These are phyloP conservation scores for Polyodon spathula DNA, from an alignment of 2,113 vertebrate species.

Conservation along the genomic window DNA sequence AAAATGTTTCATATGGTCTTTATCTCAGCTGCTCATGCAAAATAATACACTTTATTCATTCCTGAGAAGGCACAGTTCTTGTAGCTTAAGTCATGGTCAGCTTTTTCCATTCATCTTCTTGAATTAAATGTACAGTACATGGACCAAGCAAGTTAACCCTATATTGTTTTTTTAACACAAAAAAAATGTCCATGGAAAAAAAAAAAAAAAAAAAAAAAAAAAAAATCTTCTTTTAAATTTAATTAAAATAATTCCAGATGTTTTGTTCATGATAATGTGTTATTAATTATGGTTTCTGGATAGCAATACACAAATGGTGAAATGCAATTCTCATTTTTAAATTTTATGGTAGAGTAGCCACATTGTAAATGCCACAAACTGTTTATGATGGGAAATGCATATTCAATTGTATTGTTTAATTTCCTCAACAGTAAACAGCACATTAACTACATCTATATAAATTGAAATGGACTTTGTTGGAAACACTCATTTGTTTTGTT, in stretches of 20 bases:
- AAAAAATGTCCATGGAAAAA: neutral
- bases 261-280: conserved; percentile 61
- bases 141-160: neutral
- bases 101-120: neutral
- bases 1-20: conserved; percentile 2
- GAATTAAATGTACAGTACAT: neutral
- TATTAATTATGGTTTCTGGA: conserved; percentile 57
- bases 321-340: conserved; percentile 39
- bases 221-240: no score
- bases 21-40: neutral
- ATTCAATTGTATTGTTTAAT: neutral
- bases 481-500: no score
- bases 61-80: neutral
- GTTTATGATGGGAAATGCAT: conserved; percentile 37
- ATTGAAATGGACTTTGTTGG: no score
- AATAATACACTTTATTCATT: neutral
- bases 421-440: neutral
- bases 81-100: neutral
- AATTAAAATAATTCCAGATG: conserved; percentile 58
- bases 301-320: conserved; percentile 45
- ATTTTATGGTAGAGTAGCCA: conserved; percentile 40
- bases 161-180: neutral
- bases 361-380: conserved; percentile 43
- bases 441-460: no score
- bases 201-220: neutral